phyloP scores from a whole-genome alignment of 1,140 invertebrate genomes.

The Holcopasites calliopsidis region DNA sequence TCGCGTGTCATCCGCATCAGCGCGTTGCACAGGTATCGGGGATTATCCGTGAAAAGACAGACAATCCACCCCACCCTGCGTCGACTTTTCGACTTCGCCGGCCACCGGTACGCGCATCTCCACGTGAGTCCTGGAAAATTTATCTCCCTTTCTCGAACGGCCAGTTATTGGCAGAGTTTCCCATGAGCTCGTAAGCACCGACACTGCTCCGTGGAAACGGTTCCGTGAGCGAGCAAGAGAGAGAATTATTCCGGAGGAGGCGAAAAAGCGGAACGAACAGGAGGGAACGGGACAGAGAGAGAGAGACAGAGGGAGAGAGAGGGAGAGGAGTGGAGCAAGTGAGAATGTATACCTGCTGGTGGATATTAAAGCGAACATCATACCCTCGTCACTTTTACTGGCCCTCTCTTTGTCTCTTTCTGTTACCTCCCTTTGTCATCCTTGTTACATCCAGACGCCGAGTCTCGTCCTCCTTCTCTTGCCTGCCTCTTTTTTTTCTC shows the following conservation, averaged over 20 bases:
- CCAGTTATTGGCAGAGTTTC: constrained; percentile 28
- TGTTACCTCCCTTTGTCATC: not conserved
- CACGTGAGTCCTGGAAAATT: constrained; percentile 48
- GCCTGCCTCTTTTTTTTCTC: constrained; percentile 9
- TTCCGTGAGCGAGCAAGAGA: constrained; percentile 8
- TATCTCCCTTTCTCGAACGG: constrained; percentile 31
- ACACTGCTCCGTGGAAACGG: not conserved
- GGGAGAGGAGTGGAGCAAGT: constrained; percentile 55
- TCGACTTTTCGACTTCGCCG: not conserved
- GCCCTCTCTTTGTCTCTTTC: constrained; percentile 36
- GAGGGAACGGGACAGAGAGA: constrained; percentile 35
- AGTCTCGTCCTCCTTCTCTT: constrained; percentile 4
- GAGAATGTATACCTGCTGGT: constrained; percentile 76
- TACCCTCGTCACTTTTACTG: constrained; percentile 78
- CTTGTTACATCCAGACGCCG: constrained; percentile 19
- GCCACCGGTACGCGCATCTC: not conserved
- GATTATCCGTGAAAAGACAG: not conserved
- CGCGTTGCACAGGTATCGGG: not conserved
- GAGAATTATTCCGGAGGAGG: constrained; percentile 7
- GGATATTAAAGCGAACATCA: constrained; percentile 78
- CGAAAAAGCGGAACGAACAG: not conserved
- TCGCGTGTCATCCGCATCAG: constrained; percentile 35
- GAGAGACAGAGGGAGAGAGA: constrained; percentile 26
- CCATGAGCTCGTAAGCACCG: constrained; percentile 22
- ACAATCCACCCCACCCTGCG: too few species aligned